Base-by-base conservation (phyloP, 1,140 invertebrate genomes). In the Rhynchophorus ferrugineus region DNA sequence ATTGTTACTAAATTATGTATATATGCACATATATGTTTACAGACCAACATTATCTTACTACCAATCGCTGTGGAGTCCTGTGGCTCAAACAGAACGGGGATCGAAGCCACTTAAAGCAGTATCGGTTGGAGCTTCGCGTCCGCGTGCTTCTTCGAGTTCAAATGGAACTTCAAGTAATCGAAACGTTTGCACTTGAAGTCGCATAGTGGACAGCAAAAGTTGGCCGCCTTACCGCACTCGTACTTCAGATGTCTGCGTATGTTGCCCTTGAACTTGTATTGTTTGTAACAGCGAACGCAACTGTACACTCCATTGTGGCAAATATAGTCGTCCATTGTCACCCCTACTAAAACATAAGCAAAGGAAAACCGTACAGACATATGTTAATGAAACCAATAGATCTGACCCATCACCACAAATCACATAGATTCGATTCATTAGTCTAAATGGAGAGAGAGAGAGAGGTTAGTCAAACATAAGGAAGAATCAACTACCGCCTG, bases 121-220 rank as follows among this genome's bases (percentile, higher is more conserved):
- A 49, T 36, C 1, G 54, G 42, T 29, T 50, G 46, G n/a, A 50
- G 9, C 18, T 50, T 47, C 3, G 38, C 42, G 37, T 58, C 46
- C 3, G 57, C 43, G 21, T 60, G 55, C 24, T 62, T 59, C 41
- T 58, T 62, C 2, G 58, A 56, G 33, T 58, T 60, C 34, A 62
- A 45, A 45, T 62, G 60, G 34, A 60, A 60, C 19, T 58, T 49
- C 33, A 62, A 29, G 53, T 60, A 60, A 44, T 61, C 60, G 16
- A 59, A 52, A 35, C 60, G 42, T 43, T 61, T 61, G 34, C 60
- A 75, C 35, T 69, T 68, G 48, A 70, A 72, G 16, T 60, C 60
- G 62, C 71, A 74, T 49, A 70, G 56, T 14, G 66, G 57, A 44
- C 73, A 73, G 20, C 67, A 57, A 48, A 70, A 73, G 21, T 67